Evolutionary conservation across 2,113 vertebrate genomes (phyloP).

Genomic region (Eurypyga helias): DNA sequence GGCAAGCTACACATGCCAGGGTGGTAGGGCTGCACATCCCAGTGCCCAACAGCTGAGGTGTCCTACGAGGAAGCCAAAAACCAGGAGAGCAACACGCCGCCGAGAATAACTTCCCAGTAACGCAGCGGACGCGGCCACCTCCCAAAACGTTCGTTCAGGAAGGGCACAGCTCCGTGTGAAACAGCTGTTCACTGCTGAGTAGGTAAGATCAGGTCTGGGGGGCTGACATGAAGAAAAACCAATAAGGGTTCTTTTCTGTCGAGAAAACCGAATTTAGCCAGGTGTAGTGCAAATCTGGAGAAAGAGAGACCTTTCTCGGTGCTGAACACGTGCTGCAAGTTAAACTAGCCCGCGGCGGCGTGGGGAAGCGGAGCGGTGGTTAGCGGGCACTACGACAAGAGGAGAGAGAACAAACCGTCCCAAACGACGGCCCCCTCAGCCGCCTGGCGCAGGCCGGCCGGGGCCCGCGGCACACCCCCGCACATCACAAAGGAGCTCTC

Average conservation of each 20-base stretch:
- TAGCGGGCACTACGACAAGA: conserved; percentile 28
- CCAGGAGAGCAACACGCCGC: background rate
- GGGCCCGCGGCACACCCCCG: conserved; percentile 13
- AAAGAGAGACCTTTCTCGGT: background rate
- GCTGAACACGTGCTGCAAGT: background rate
- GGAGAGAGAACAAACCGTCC: conserved; percentile 29
- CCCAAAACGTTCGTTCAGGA: background rate
- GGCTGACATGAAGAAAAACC: background rate
- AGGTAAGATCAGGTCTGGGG: background rate
- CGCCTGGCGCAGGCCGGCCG: background rate
- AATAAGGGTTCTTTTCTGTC: background rate
- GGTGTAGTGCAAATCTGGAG: background rate
- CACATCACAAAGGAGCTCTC: conserved; percentile 49
- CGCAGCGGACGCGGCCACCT: background rate
- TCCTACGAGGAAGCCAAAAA: background rate
- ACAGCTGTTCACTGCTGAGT: background rate
- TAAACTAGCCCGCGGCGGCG: conserved; percentile 8
- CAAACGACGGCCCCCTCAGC: background rate
- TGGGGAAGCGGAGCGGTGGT: background rate
- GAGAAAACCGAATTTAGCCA: conserved; percentile 15
- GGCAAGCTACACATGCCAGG: background rate
- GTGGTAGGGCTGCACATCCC: rapidly evolving
- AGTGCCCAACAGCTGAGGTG: background rate
- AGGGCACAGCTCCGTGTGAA: background rate
- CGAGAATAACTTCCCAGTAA: background rate